These are phyloP conservation scores for Drosophila virilis DNA, from an alignment of 1,140 invertebrate genomes.

Conservation along the genomic window DNA sequence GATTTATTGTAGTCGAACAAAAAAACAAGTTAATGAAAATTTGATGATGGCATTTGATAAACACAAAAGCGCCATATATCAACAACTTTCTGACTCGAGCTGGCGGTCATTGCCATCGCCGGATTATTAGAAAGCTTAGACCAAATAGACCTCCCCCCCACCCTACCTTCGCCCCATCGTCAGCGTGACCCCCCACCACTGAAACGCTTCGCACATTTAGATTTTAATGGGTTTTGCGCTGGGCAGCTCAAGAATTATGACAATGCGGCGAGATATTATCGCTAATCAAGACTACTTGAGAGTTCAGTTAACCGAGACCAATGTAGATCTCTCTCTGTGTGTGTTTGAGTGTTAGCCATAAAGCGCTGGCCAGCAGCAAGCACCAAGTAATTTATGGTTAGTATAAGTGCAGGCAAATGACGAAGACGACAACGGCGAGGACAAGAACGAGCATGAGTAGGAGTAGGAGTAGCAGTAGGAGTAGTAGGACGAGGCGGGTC, in stretches of 20 bases:
- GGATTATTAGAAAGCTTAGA: constrained; percentile 74
- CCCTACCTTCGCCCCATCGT: too few species aligned
- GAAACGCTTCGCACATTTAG: constrained; percentile 46
- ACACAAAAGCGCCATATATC: constrained; percentile 68
- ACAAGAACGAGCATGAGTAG: not conserved
- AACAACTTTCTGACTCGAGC: constrained; percentile 35
- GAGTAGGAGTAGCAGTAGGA: not conserved
- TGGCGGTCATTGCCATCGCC: constrained; percentile 55
- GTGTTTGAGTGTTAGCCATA: constrained; percentile 9
- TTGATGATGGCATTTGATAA: constrained; percentile 79
- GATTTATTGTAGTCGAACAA: constrained; percentile 59
- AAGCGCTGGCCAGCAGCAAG: constrained; percentile 31
- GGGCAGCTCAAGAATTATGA: constrained; percentile 73
- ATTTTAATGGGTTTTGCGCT: constrained; percentile 73
- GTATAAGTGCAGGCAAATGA: constrained; percentile 60
- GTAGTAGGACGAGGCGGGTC: not conserved
- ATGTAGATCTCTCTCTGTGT: constrained; percentile 22
- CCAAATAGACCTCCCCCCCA: not conserved
- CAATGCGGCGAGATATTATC: constrained; percentile 79
- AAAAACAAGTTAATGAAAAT: constrained; percentile 77
- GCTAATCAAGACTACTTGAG: constrained; percentile 75
- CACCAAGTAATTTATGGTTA: constrained; percentile 67
- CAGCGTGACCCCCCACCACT: not conserved
- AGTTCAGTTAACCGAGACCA: constrained; percentile 77
- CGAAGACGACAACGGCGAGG: constrained; percentile 15